Base-by-base conservation (phyloP, 2,888 invertebrate species). In the Criorhina ranunculi region DNA sequence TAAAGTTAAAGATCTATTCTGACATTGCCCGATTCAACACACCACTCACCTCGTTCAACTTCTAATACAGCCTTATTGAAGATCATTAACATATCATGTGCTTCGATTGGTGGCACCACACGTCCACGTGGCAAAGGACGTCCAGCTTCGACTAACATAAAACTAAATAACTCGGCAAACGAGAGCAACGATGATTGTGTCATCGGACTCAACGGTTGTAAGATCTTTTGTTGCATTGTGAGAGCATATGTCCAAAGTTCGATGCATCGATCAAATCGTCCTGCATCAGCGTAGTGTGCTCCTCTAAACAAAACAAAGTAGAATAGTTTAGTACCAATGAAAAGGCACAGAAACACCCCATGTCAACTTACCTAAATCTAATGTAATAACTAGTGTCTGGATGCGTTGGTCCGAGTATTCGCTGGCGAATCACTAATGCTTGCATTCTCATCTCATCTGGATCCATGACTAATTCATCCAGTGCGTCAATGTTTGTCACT, bases 371-470 rank as follows among this genome's bases (percentile, higher is more conserved):
- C 92, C 91, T 89, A 92, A 97, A 98, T 15, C 98, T 94, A 88
- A 99, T 98, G 92, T 98, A 98, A 93, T 98, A 98, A 89, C 97
- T 97, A 51, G 98, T 98, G 92, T 98, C 98, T 0, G 98, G 98
- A 94, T 99, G 98, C 7, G 97, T 98, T 1, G 98, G 98, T 1
- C 96, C 94, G 85, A 98, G 93, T 88, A 98, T 98, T 88, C 98
- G 93, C 92, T 98, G 98, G 73, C 98, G 93, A 83, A 98, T 97
- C 80, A 98, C 95, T 66, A 99, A 92, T 0, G 96, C 97, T 90
- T 97, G 99, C 98, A 99, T 98, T 89, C 98, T 93, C 96, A 99
- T 98, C 87, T 96, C 97, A 90, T 99, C 99, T 0, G 98, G 98
- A 92, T 99, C 98, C 6, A 96, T 95, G 70, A 97, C 95, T 55